These are phyloP conservation scores for Poecilia wingei DNA, from an alignment of 2,797 vertebrate genomes.

Conservation along the genomic window DNA sequence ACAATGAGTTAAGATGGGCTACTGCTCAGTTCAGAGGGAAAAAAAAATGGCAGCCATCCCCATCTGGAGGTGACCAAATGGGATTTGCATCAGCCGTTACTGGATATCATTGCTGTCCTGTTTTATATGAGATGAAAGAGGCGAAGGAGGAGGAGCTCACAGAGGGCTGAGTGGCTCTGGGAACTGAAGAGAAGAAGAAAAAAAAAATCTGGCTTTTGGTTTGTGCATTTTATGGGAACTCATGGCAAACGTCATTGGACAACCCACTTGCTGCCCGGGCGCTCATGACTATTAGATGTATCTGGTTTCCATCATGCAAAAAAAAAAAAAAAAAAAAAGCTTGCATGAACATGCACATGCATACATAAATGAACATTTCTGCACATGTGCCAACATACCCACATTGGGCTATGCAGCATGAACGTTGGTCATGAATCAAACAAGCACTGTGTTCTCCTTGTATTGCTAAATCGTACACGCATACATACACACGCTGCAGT, in stretches of 20 bases:
- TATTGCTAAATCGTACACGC: conserved; percentile 14
- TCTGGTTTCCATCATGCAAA: conserved; percentile 74
- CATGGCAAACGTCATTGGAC: conserved; percentile 65
- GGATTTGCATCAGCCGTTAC: conserved; percentile 63
- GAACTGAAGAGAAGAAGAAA: conserved; percentile 41
- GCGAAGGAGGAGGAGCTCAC: conserved; percentile 31
- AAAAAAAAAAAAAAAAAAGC: background rate
- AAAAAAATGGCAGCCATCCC: conserved; percentile 59
- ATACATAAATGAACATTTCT: conserved; percentile 55
- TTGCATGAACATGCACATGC: conserved; percentile 22
- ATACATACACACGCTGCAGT: conserved; percentile 26
- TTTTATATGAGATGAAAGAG: conserved; percentile 64
- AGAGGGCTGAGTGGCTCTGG: conserved; percentile 15
- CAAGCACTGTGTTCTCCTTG: conserved; percentile 30
- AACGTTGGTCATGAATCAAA: conserved; percentile 45
- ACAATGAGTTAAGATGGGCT: conserved; percentile 71
- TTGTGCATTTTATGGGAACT: conserved; percentile 72
- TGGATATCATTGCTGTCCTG: conserved; percentile 71
- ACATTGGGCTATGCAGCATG: conserved; percentile 18
- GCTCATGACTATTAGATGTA: conserved; percentile 58
- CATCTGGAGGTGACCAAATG: conserved; percentile 70
- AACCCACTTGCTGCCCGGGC: conserved; percentile 53
- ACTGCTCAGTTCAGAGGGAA: conserved; percentile 60
- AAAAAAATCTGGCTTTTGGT: conserved; percentile 64
- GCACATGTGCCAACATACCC: conserved; percentile 52